phyloP scores from a whole-genome alignment of 37 sponge, comb jelly and placozoan species.

The Oopsacas minuta region DNA sequence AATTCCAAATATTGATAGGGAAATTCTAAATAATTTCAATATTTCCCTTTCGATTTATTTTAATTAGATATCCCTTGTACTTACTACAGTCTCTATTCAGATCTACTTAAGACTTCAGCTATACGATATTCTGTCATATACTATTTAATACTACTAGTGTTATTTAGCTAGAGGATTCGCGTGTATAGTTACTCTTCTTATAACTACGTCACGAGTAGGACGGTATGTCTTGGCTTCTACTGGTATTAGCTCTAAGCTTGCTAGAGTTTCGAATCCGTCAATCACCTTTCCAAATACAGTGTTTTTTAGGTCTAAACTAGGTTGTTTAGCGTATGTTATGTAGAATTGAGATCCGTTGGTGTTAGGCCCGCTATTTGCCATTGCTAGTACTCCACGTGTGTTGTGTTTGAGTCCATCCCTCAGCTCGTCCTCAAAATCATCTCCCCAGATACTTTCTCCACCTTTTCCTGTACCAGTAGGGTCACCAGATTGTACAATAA shows the following conservation, averaged over 20 bases:
- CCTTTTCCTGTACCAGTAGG: conserved; percentile 93
- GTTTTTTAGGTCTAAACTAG: conserved; percentile 82
- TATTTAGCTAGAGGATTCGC: conserved; percentile 87
- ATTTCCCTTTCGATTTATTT: no score
- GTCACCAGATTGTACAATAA: conserved; percentile 94
- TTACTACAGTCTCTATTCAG: no score
- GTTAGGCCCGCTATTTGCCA: conserved; percentile 94
- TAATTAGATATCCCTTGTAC: no score
- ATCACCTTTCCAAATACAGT: conserved; percentile 94
- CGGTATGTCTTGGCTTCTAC: conserved; percentile 78
- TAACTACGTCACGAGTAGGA: conserved; percentile 67
- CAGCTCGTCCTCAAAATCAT: conserved; percentile 81
- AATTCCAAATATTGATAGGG: no score
- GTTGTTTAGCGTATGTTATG: conserved; percentile 83
- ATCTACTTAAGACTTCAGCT: no score
- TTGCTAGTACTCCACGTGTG: conserved; percentile 76
- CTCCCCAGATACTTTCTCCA: conserved; percentile 86
- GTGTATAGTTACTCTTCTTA: conserved; percentile 87
- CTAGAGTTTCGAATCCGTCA: conserved; percentile 89
- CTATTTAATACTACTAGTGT: not conserved
- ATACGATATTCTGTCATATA: not conserved
- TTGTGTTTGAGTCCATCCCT: conserved; percentile 85
- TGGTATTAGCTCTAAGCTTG: conserved; percentile 93
- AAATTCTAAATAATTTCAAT: no score
- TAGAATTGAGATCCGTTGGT: conserved; percentile 96